These are phyloP conservation scores for Scyliorhinus canicula DNA, from an alignment of 2,797 vertebrate genomes.

Conservation along the genomic window DNA sequence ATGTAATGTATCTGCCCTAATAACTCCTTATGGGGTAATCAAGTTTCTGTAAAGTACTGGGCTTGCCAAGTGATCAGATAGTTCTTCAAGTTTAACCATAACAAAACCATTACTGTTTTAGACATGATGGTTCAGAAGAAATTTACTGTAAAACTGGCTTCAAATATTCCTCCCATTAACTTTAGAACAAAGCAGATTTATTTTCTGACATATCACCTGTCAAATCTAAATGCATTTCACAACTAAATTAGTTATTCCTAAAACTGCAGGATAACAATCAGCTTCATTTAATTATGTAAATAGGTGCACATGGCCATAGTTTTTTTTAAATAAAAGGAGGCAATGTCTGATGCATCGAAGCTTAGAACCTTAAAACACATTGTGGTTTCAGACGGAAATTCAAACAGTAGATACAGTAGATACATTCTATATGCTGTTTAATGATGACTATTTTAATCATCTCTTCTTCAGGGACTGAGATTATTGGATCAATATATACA, in stretches of 20 bases:
- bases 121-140: neutral
- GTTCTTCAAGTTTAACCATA: neutral
- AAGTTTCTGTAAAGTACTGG: no score
- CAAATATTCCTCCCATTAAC: neutral
- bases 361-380: conserved; percentile 6
- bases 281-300: conserved; percentile 23
- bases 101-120: neutral
- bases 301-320: conserved; percentile 5
- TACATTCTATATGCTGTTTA: conserved; percentile 14
- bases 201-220: conserved; percentile 24
- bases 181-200: conserved; percentile 33
- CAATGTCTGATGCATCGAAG: conserved; percentile 19
- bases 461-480: neutral
- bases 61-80: neutral
- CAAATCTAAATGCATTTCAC: conserved; percentile 36
- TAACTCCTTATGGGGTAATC: neutral
- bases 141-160: neutral
- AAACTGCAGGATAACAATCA: conserved; percentile 36
- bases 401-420: conserved; percentile 17
- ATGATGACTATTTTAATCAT: conserved; percentile 31
- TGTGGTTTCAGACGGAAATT: conserved; percentile 7
- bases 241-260: conserved; percentile 36
- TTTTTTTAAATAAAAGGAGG: neutral
- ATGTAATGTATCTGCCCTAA: neutral
- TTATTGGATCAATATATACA: conserved; percentile 22